phyloP scores from a whole-genome alignment of 2,888 invertebrate species.

The Callosobruchus maculatus region DNA sequence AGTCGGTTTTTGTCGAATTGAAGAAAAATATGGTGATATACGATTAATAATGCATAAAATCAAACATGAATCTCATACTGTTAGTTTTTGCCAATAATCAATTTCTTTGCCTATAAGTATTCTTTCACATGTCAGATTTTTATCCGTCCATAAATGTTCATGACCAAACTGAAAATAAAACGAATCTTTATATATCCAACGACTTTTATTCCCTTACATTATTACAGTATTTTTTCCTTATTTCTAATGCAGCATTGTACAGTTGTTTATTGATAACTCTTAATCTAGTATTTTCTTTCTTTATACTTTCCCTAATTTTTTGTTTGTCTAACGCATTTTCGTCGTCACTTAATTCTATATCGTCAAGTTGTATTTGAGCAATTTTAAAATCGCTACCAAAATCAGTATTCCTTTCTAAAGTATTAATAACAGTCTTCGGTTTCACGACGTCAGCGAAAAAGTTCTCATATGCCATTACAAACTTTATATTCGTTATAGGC shows the following conservation, averaged over 20 bases:
- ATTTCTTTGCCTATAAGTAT: background rate
- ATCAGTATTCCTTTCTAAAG: conserved; percentile 63
- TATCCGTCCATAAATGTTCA: background rate
- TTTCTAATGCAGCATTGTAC: conserved; percentile 45
- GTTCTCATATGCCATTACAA: conserved; percentile 58
- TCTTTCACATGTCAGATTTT: background rate
- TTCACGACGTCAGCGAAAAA: conserved; percentile 59
- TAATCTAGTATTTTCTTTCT: conserved; percentile 54
- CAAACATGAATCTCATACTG: too few species aligned
- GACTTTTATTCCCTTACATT: background rate
- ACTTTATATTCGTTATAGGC: conserved; percentile 67
- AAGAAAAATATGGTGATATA: too few species aligned
- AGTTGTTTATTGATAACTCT: conserved; percentile 59
- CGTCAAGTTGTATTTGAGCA: conserved; percentile 48
- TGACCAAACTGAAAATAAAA: background rate
- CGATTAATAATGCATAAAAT: background rate
- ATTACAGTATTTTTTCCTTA: conserved; percentile 23
- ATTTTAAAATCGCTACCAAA: conserved; percentile 51
- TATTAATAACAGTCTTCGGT: conserved; percentile 56
- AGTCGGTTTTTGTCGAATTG: too few species aligned
- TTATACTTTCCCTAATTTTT: conserved; percentile 33
- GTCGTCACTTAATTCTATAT: conserved; percentile 34
- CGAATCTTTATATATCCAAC: background rate
- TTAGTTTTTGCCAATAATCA: background rate
- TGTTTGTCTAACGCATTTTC: conserved; percentile 23